Base-by-base conservation (phyloP, 2,888 invertebrate genomes). In the Platynereis dumerilii region DNA sequence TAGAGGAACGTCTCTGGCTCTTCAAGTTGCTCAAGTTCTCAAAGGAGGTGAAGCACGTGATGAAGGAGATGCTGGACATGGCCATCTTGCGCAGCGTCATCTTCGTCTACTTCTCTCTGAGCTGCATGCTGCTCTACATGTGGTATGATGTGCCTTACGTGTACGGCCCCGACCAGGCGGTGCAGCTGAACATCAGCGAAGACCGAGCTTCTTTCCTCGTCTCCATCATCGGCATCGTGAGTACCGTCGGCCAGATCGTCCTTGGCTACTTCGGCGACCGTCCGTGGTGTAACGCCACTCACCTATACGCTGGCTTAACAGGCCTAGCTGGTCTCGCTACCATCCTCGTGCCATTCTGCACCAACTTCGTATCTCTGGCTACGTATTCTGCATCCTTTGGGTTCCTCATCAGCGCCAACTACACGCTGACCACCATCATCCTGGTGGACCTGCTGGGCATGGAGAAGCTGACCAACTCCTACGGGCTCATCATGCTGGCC, bases 121-220 rank as follows among this genome's bases (percentile, higher is more conserved):
- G 94, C 61, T 95, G 94, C 72, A 90, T 94, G 74, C 87, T 95
- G 61, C 88, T 96, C 60, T 96, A 96, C 85, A 90, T 91, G 77
- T 95, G 94, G 92, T 85, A 86, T 70, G 96, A 97, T 79, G 92
- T 96, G 65, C 95, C 96, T 17, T 97, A 97, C 86, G 92, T 96
- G 83, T 96, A 94, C 85, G 87, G 96, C 69, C 91, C 92, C 62
- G 94, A 96, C 78, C 90, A 92, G 81, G 78, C 78, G 2, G 88
- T 88, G 42, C 88, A 89, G 12, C 87, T 89, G 69, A 89, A 89
- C 0, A 74, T 79, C 52, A 54, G 70, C 0, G 73, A 78, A 22
- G 52, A 28, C 17, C 24, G 54, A 17, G 78, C 81, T 2, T 92
- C 94, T 3, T 88, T 89, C 68, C 88, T 96, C 73, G 88, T 96